These are phyloP conservation scores for Aurelia aurita DNA, from an alignment of 30 jellyfish, hydroid and myxozoan species.

Conservation along the genomic window DNA sequence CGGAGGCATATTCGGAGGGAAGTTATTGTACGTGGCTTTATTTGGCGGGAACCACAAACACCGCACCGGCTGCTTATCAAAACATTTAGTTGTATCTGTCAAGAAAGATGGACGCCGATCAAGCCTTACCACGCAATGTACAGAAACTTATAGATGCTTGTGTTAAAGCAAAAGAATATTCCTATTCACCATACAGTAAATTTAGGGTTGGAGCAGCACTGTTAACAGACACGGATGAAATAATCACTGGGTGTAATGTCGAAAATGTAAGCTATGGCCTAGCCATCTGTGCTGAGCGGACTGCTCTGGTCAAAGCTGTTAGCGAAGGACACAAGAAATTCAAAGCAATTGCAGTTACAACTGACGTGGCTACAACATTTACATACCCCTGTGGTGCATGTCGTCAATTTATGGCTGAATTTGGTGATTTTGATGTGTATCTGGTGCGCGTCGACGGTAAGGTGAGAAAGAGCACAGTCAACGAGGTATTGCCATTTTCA, in stretches of 20 bases:
- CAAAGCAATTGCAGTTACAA: conserved; percentile 87
- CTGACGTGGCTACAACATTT: conserved; percentile 75
- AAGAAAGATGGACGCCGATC: conserved; percentile 18
- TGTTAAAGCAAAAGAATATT: conserved; percentile 71
- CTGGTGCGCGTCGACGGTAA: conserved; percentile 52
- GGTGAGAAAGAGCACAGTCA: conserved; percentile 10
- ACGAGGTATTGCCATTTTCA: conserved; percentile 64
- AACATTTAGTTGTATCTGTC: too few relatives aligned
- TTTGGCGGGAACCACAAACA: conserved; percentile 31
- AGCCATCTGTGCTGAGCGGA: conserved; percentile 98
- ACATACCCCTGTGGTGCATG: conserved; percentile 98
- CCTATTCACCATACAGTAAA: conserved; percentile 88
- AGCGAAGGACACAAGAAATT: conserved; percentile 90
- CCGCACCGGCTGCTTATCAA: background rate
- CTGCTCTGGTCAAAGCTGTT: conserved; percentile 95
- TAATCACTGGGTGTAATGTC: conserved; percentile 91
- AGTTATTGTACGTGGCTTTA: background rate
- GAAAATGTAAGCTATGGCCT: conserved; percentile 97
- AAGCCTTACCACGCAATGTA: conserved; percentile 1
- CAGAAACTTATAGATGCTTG: conserved; percentile 54
- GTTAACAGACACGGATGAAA: conserved; percentile 63
- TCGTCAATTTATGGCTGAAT: conserved; percentile 97
- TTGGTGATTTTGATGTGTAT: conserved; percentile 86
- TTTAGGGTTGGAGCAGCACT: conserved; percentile 94
- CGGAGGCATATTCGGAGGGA: background rate